Evolutionary conservation across 2,888 invertebrate genomes (phyloP), one percentile per base, ranked within the genome.

Genomic region (Pristionchus arcanus): DNA sequence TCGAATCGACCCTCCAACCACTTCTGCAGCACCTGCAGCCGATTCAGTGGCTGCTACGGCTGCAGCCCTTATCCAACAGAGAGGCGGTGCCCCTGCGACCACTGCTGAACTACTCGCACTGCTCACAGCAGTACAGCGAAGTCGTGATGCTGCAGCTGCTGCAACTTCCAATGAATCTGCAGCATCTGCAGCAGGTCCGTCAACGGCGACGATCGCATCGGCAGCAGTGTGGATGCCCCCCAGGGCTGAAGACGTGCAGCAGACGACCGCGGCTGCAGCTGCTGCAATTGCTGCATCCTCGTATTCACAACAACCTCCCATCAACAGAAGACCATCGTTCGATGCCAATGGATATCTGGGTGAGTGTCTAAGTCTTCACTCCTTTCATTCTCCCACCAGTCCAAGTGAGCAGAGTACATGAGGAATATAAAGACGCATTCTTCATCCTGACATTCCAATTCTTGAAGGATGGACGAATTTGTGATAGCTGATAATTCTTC

Each of bases 211-310:
- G 16, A 53, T 88, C 13, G 42, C 87, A 11, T 37, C 87, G 28
- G 87, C 74, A 3, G 31, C 87, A 13, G 87, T 88, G n/a, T 88
- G 87, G 87, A 88, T 88, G 87, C 87, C 87, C n/a, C 87, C 87
- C 4, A 49, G 42, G 28, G 89, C 81, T 9, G 89, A 81, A 19
- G 81, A 81, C 2, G 74, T 71, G 74, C 49, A 37, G 42, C 53
- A 42, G 21, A n/a, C 74, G 11, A 55, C 74, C 1, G 71, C 74
- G 19, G 21, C 74, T 71, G 74, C 74, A 28, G 74, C 74, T 11
- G 74, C 88, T n/a, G 74, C 88, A 53, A n/a, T 25, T 19, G 42
- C 87, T 66, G 68, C 49, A 42, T 37, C 34, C 11, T 59, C 81
- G n/a, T 49, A 49, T 4, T n/a, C 81, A 4, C 81, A 81, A 4